Evolutionary conservation across 2,888 invertebrate genomes (phyloP), one percentile per base, ranked within the genome.

Genomic region (Melitaea athalia): DNA sequence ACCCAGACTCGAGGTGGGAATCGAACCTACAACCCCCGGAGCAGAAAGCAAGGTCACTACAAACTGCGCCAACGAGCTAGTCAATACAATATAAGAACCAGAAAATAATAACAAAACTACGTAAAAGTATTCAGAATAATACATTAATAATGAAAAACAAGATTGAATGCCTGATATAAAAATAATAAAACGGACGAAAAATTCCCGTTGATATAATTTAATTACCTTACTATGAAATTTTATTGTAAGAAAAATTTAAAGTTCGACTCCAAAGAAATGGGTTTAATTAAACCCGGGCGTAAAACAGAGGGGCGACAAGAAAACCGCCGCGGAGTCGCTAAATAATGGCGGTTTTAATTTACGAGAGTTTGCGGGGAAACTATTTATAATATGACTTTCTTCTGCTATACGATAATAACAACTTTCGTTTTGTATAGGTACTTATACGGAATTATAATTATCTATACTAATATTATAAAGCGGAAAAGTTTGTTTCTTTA

Each of bases 231-330:
- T 52, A 53, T 57, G 42, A 72, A 78, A 78, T 79, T 82, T 78
- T 75, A 72, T 76, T 68, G 75, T 64, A 73, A 73, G 79, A 79
- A 81, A 81, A 81, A 81, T 79, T 24, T 75, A 72, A 70, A 75
- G 71, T 73, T 68, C 78, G 74, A 79, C 76, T 75, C 76, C 81
- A 82, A 84, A 85, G 85, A 85, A 87, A 87, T 85, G 86, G 80
- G 82, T 88, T 89, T 87, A 88, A 89, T 88, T 89, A 88, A 88
- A 87, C 75, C 74, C 70, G 43, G 69, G 74, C 76, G 79, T 79
- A 78, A 80, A 83, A 81, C 76, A 75, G 76, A 77, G 75, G 71
- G 74, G 75, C 77, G 81, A 81, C 82, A 78, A 76, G 77, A 75
- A 79, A 83, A 83, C 85, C 84, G 78, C 82, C 70, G 66, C 59